Conservation (phyloP, 1,140 invertebrate genomes). For the Drosophila baimaii region DNA sequence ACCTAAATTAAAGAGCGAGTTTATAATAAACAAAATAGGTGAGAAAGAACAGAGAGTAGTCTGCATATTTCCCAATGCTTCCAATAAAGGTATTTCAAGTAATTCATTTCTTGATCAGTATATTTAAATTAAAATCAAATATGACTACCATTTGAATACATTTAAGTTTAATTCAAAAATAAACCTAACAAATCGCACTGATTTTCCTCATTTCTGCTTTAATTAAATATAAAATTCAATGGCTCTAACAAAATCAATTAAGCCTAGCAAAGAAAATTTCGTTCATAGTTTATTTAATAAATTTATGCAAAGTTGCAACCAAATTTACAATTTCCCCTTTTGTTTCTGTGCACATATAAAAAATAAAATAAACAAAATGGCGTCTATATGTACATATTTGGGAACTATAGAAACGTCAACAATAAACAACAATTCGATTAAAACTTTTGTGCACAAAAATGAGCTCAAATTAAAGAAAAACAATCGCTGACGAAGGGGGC, state of each 20-base stretch:
- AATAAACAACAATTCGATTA: conserved; percentile 77
- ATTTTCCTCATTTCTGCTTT: not conserved
- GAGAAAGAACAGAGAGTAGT: too few species aligned
- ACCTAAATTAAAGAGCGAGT: too few species aligned
- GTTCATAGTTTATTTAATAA: not conserved
- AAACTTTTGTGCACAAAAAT: conserved; percentile 71
- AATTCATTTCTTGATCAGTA: too few species aligned
- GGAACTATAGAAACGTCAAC: conserved; percentile 31
- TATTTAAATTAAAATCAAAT: not conserved
- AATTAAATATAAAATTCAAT: too few species aligned
- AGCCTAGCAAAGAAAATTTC: not conserved
- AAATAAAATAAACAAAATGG: conserved; percentile 71
- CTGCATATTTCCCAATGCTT: too few species aligned
- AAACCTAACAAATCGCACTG: not conserved
- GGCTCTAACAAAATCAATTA: not conserved
- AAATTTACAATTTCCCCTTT: conserved; percentile 8
- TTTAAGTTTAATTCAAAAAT: too few species aligned
- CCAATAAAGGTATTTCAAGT: too few species aligned
- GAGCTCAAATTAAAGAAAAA: conserved; percentile 79
- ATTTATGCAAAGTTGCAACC: not conserved
- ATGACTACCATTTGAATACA: not conserved
- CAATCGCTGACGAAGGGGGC: conserved; percentile 40
- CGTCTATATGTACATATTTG: conserved; percentile 32
- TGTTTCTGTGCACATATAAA: conserved; percentile 34
- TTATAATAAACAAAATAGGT: too few species aligned